A percentile compares a stretch with the other conserved stretches of the same genome.
These are phyloP conservation scores for Tetheella fluctuosa DNA, from an alignment of 2,888 invertebrate genomes.

Conservation along the genomic window DNA sequence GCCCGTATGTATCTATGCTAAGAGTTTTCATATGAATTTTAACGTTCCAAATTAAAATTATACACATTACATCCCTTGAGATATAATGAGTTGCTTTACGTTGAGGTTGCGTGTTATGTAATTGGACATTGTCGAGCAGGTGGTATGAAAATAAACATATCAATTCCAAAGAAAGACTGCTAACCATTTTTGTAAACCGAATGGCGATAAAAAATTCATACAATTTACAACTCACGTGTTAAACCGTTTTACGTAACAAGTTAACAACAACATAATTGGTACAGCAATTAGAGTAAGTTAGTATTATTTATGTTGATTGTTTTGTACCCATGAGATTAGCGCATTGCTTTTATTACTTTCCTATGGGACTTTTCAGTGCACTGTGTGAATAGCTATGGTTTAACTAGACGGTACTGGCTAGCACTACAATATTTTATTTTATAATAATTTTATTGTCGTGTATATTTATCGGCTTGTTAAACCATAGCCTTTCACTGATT, in stretches of 20 bases:
- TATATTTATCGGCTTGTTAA: too few species aligned
- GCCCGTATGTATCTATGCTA: too few species aligned
- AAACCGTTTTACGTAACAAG: not conserved
- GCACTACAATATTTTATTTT: not conserved
- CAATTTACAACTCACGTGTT: slow-evolving; percentile 1
- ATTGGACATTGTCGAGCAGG: too few species aligned
- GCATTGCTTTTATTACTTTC: not conserved
- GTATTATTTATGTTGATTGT: slow-evolving; percentile 6
- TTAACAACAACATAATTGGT: slow-evolving; percentile 4
- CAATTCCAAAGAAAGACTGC: not conserved
- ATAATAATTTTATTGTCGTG: not conserved
- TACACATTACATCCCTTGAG: too few species aligned
- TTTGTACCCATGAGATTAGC: slow-evolving; percentile 3
- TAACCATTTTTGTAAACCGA: not conserved
- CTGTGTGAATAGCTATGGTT: not conserved
- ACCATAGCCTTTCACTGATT: too few species aligned
- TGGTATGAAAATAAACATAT: slow-evolving; percentile 7
- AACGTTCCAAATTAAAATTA: too few species aligned
- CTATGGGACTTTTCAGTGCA: not conserved
- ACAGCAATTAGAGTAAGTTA: not conserved
- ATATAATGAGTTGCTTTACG: too few species aligned
- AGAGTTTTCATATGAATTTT: too few species aligned
- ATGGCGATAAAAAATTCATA: not conserved
- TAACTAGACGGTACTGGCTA: too few species aligned
- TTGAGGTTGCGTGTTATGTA: too few species aligned